Evolutionary conservation across 2,113 vertebrate species (phyloP).

Genomic region (Mionectes macconnelli): DNA sequence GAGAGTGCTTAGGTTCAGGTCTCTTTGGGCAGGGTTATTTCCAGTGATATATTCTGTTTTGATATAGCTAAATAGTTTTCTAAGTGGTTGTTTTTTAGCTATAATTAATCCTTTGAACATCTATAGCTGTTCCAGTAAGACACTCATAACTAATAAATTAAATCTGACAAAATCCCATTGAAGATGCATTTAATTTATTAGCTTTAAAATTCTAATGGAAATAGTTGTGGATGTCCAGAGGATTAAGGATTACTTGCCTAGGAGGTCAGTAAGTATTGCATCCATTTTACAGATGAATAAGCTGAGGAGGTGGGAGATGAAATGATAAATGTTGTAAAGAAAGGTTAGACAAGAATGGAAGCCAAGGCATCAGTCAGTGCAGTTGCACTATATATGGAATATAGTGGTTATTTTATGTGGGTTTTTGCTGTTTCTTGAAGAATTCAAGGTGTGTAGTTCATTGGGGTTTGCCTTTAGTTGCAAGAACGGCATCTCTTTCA

Average conservation of each 20-base stretch:
- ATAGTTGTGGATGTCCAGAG: background rate
- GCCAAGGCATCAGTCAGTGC: background rate
- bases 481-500: background rate
- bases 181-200: slow-evolving; percentile 52
- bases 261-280: background rate
- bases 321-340: background rate
- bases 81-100: slow-evolving; percentile 52
- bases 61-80: slow-evolving; percentile 46
- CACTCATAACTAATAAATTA: slow-evolving; percentile 32
- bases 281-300: slow-evolving; percentile 28
- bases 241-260: slow-evolving; percentile 12
- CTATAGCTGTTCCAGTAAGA: slow-evolving; percentile 33
- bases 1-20: background rate
- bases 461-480: background rate
- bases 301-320: background rate
- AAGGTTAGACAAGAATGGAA: background rate
- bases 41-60: slow-evolving; percentile 1
- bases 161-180: slow-evolving; percentile 34
- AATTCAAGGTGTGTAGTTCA: background rate
- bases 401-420: too few species aligned
- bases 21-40: slow-evolving; percentile 29
- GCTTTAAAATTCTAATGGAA: slow-evolving; percentile 44
- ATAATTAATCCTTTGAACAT: slow-evolving; percentile 55
- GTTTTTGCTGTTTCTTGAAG: background rate
- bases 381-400: background rate